A percentile compares a stretch with the other conserved stretches of the same genome.
These are phyloP conservation scores for Malurus splendens DNA, from an alignment of 2,797 vertebrate species.

Conservation along the genomic window DNA sequence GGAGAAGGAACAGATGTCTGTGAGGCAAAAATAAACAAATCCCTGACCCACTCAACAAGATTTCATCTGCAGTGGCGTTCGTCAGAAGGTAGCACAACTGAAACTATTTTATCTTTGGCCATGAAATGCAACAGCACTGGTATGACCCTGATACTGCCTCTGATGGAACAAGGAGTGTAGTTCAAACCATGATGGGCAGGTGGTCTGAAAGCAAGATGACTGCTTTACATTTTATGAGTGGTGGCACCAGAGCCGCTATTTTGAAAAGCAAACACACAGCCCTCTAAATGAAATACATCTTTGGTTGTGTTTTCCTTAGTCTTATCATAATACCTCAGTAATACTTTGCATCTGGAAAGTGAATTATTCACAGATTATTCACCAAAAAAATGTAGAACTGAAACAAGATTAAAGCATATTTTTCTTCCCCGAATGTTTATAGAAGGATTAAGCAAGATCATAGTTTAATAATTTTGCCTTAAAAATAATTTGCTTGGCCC, in stretches of 20 bases:
- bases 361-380: slow-evolving; percentile 58
- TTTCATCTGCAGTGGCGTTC: not conserved
- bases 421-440: slow-evolving; percentile 52
- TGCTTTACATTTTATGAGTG: not conserved
- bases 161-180: not conserved
- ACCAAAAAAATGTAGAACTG: slow-evolving; percentile 45
- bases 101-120: not conserved
- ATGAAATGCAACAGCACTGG: not conserved
- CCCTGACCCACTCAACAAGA: not conserved
- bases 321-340: slow-evolving; percentile 57
- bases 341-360: slow-evolving; percentile 56
- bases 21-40: slow-evolving; percentile 9
- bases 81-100: not conserved
- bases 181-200: not conserved
- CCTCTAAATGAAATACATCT: slow-evolving; percentile 46
- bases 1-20: slow-evolving; percentile 12
- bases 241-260: not conserved
- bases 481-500: slow-evolving; percentile 52
- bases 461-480: slow-evolving; percentile 54
- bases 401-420: slow-evolving; percentile 65
- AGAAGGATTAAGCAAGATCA: slow-evolving; percentile 56
- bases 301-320: slow-evolving; percentile 37
- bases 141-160: not conserved
- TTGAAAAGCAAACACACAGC: slow-evolving; percentile 28
- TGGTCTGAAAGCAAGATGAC: not conserved